These are phyloP conservation scores for Meliscaeva auricollis DNA, from an alignment of 2,888 invertebrate genomes.

Conservation along the genomic window DNA sequence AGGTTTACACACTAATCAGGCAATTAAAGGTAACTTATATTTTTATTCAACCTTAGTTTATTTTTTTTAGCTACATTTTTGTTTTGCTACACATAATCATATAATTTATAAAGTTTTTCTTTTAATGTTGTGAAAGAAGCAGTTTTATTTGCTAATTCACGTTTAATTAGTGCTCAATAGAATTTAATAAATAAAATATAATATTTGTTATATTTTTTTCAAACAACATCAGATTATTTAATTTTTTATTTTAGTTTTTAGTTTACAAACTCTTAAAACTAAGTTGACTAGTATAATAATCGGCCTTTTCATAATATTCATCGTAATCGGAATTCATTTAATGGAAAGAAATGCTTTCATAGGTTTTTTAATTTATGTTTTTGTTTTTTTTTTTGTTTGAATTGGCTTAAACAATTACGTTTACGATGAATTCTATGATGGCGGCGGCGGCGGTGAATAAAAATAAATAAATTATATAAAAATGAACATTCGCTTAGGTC, in stretches of 20 bases:
- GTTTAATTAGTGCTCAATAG: conserved; percentile 73
- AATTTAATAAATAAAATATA: conserved; percentile 68
- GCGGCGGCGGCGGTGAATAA: neutral
- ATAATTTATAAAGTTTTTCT: conserved; percentile 50
- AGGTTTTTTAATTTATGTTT: no score
- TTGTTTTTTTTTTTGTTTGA: neutral
- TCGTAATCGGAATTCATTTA: neutral
- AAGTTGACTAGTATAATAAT: conserved; percentile 68
- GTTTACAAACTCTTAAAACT: conserved; percentile 57
- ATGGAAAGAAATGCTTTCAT: no score
- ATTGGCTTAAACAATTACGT: neutral
- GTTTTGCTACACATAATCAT: conserved; percentile 10
- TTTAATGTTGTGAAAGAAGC: conserved; percentile 50
- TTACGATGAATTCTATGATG: neutral
- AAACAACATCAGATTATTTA: conserved; percentile 59
- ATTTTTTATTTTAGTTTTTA: conserved; percentile 31
- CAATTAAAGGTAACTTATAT: conserved; percentile 56
- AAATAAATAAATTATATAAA: conserved; percentile 68
- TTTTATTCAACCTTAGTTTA: conserved; percentile 25
- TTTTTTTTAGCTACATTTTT: no score
- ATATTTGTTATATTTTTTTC: conserved; percentile 34
- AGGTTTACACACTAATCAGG: conserved; percentile 66
- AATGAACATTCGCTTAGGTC: conserved; percentile 53
- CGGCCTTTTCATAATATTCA: neutral
- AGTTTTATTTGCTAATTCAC: conserved; percentile 52